Evolutionary conservation across 2,888 invertebrate genomes (phyloP), one percentile per base, ranked within the genome.

Genomic region (Nipponacmea schrenckii): DNA sequence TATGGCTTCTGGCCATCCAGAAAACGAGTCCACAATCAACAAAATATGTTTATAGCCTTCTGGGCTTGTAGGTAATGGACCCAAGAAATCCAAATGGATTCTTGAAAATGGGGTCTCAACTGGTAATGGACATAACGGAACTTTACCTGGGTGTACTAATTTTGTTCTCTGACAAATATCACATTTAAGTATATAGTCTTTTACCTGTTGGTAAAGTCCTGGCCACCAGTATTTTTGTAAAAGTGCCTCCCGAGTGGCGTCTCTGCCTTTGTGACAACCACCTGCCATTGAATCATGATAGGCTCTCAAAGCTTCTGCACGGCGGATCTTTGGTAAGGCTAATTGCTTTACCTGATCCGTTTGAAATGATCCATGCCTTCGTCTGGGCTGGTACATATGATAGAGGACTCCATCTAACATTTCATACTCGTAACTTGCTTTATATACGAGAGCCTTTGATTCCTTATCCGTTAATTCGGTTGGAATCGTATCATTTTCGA

Each of bases 151-250:
- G 67, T 27, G 31, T 62, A 62, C 45, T 62, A 31, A 26, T 66
- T 62, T 5, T 67, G 62, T 8, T 62, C 63, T 1, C 31, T 72
- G 72, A 63, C 72, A 72, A 14, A 27, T 12, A 15, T 64, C 64
- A 56, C 72, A 72, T 1, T 10, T 20, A 15, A 24, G 31, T 39
- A 72, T 64, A 44, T 68, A 68, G 4, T 64, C 65, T 24, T 69
- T 56, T 17, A 72, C 14, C 20, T 69, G 45, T 39, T 64, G 64
- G 45, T 67, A 72, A n/a, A 68, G n/a, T 7, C 64, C 39, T 17
- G 68, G 68, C 68, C 68, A 72, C 26, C 24, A 72, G 39, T 72
- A 72, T 46, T 72, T 68, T 27, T 50, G 64, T 27, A 27, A 46
- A 12, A 72, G 46, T 15, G 68, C 17, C 14, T 72, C 68, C 31